A percentile compares a stretch with the other conserved stretches of the same genome.
Evolutionary conservation across 1,140 invertebrate genomes (phyloP).

Genomic region (Pissodes strobi): DNA sequence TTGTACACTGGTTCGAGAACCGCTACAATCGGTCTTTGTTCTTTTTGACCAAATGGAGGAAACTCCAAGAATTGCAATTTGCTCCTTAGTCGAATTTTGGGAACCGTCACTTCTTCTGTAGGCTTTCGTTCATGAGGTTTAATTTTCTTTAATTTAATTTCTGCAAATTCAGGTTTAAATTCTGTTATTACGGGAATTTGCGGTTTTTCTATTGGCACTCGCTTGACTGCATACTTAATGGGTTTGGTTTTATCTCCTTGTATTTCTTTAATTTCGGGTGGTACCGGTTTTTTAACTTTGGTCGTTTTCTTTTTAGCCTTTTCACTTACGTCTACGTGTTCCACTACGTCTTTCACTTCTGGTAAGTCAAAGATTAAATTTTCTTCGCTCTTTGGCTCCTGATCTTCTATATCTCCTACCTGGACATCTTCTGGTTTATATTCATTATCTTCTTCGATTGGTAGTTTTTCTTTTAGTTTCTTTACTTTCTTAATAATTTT

Average conservation of each 20-base stretch:
- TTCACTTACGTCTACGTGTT: slow-evolving; percentile 54
- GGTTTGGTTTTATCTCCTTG: slow-evolving; percentile 46
- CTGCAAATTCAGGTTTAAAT: slow-evolving; percentile 44
- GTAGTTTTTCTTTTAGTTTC: slow-evolving; percentile 50
- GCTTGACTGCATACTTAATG: slow-evolving; percentile 15
- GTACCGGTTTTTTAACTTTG: slow-evolving; percentile 57
- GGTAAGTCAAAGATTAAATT: slow-evolving; percentile 50
- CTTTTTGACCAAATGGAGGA: slow-evolving; percentile 57
- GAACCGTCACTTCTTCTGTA: slow-evolving; percentile 58
- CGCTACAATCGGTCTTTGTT: slow-evolving; percentile 59
- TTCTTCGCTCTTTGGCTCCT: slow-evolving; percentile 33
- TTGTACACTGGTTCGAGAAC: slow-evolving; percentile 60
- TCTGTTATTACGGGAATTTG: slow-evolving; percentile 32
- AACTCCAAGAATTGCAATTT: slow-evolving; percentile 65
- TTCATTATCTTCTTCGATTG: slow-evolving; percentile 55
- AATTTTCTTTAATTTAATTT: slow-evolving; percentile 51
- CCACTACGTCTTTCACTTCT: slow-evolving; percentile 50
- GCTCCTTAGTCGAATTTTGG: slow-evolving; percentile 69
- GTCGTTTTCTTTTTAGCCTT: slow-evolving; percentile 59
- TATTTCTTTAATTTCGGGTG: slow-evolving; percentile 51
- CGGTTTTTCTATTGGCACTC: slow-evolving; percentile 25
- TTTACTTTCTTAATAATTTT: slow-evolving; percentile 50
- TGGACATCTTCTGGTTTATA: slow-evolving; percentile 47
- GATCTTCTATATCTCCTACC: slow-evolving; percentile 54
- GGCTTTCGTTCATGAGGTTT: slow-evolving; percentile 49